Evolutionary conservation across 64 coral and sea anemone genomes (phyloP), one percentile per base, ranked within the genome.

Genomic region (Pocillopora damicornis): DNA sequence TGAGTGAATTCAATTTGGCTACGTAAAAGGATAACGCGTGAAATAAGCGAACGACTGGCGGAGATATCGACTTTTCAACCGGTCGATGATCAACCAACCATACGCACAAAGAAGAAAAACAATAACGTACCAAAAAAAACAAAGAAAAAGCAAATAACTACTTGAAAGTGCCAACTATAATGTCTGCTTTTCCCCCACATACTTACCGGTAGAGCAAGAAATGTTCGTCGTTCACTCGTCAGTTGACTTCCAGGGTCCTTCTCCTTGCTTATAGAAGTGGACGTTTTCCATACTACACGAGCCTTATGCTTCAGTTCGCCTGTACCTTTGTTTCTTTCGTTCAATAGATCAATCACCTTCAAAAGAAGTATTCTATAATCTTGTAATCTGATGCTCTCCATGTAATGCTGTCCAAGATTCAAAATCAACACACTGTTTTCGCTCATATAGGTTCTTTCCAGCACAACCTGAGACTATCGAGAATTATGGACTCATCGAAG

Each of bases 361-460:
- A 71, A 78, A 26, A 99, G 45, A 5, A 99, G 81, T 60, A 75
- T 86, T 64, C 83, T 64, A 86, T 92, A 99, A 22, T 77, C 82
- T 11, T 74, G 60, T 36, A 93, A 90, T 11, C 81, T 95, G 0
- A 87, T 88, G 2, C 83, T 88, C 45, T 89, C 75, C 30, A 89
- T 78, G 84, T 92, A 99, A 23, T 99, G 97, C 13, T 95, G 66
- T 2, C 97, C 97, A 69, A 99, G 79, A 58, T 99, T 99, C 18
- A 99, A 57, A 35, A 99, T 63, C 74, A 99, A 13, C 30, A 95
- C 88, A 45, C 93, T 99, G 23, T 99, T 85, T 88, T 90, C 59
- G 8, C 92, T 76, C 97, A 95, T 92, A 15, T 87, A 85, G 9
- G 83, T 78, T 23, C 68, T 30, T 77, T 93, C 90, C 2, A 99